phyloP scores from a whole-genome alignment of 1,140 invertebrate species.

The Temnothorax longispinosus region DNA sequence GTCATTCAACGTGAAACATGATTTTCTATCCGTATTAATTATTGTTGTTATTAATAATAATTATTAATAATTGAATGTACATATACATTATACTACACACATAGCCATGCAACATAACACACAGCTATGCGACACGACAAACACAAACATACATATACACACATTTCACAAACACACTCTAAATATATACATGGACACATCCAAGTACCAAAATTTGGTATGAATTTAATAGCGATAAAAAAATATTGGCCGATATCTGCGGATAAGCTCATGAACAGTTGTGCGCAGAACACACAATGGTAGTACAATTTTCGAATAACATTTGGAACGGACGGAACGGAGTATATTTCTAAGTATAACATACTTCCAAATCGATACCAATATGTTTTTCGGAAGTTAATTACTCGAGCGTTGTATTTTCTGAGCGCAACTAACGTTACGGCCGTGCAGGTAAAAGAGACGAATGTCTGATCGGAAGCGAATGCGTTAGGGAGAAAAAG shows the following conservation, averaged over 20 bases:
- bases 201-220: constrained; percentile 53
- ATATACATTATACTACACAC: constrained; percentile 79
- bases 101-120: constrained; percentile 46
- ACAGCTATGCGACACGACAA: background rate
- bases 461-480: constrained; percentile 56
- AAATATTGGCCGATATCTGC: constrained; percentile 66
- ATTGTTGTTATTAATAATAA: constrained; percentile 86
- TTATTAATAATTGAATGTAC: constrained; percentile 86
- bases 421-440: constrained; percentile 47
- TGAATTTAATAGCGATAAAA: constrained; percentile 64
- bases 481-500: constrained; percentile 50
- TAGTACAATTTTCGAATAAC: constrained; percentile 1
- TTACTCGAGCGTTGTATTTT: constrained; percentile 24
- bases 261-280: constrained; percentile 66
- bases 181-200: constrained; percentile 19
- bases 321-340: background rate
- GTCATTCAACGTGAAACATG: constrained; percentile 82
- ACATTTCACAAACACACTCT: background rate
- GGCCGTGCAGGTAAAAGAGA: constrained; percentile 66
- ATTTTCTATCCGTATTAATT: constrained; percentile 85
- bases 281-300: background rate
- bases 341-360: background rate
- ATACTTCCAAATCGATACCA: background rate
- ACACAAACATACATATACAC: background rate
- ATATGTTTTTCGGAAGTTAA: background rate